Evolutionary conservation across 37 sponge, comb jelly and placozoan species (phyloP), one percentile per base, ranked within the genome.

Genomic region (Corticium candelabrum): DNA sequence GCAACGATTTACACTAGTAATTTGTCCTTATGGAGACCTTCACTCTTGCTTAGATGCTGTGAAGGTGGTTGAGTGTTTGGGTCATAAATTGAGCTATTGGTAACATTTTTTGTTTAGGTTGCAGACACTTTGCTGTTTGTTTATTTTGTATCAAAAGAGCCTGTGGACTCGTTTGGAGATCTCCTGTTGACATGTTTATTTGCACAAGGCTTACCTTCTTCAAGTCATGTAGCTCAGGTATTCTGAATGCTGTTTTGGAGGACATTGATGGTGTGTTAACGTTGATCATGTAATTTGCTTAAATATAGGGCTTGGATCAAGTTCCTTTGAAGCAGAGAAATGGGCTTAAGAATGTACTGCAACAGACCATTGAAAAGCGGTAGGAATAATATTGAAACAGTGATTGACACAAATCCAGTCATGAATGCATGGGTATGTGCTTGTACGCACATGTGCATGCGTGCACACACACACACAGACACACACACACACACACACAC

Each of bases 41-140:
- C 87, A 91, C 40, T 70, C 84, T 1, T 29, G 85, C 35, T 77
- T 95, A 76, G 90, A 95, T 39, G 82, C 84, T 92, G 41, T 78
- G 80, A 21, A 50, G 62, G 21, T 50, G 21, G 62, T 50, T 21
- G 11, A 50, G 21, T 50, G 62, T 27, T 27, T 11, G 62, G 21
- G 62, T 11, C 11, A 21, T 11, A 50, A 21, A 21, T 11, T 11
- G 62, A 50, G 62, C n/a, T n/a, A n/a, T n/a, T n/a, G 62, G 62
- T 11, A 50, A 78, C 77, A 5, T 77, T 3, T 30, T 34, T 78
- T 30, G 3, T 37, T 11, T 50, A 93, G 94, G 82, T 87, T 34
- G 91, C 88, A 0, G 91, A 90, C 81, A 90, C 91, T 39, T 2
- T 90, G 35, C 33, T 93, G 34, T 82, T 90, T 41, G 88, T 93